A percentile compares a stretch with the other conserved stretches of the same genome.
Evolutionary conservation across 2,888 invertebrate genomes (phyloP).

Genomic region (Imbricaverruca yamaguchii): DNA sequence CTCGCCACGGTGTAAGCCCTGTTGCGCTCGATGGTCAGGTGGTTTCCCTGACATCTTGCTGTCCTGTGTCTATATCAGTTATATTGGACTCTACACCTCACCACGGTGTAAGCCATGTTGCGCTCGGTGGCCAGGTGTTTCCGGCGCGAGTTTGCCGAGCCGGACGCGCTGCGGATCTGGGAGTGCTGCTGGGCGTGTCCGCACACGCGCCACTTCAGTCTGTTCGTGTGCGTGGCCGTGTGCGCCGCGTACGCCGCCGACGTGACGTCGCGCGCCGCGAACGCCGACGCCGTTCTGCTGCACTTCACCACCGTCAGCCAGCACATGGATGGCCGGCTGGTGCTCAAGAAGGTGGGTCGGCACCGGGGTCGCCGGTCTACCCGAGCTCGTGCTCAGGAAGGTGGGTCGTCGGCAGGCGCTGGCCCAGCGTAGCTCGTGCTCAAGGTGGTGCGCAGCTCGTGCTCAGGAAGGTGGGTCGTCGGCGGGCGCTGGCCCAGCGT

Average conservation of each 20-base stretch:
- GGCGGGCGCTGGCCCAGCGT: too few species aligned
- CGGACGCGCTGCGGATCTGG: conserved; percentile 84
- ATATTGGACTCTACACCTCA: too few species aligned
- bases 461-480: too few species aligned
- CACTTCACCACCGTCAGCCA: conserved; percentile 93
- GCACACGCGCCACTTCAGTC: conserved; percentile 89
- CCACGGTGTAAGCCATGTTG: neutral
- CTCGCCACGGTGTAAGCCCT: too few species aligned
- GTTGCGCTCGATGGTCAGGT: too few species aligned
- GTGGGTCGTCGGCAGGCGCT: too few species aligned
- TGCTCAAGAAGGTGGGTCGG: conserved; percentile 61
- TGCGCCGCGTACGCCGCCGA: conserved; percentile 81
- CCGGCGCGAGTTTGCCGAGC: conserved; percentile 83
- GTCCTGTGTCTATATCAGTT: too few species aligned
- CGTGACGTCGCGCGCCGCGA: conserved; percentile 81
- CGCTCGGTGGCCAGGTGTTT: conserved; percentile 60
- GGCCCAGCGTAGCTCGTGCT: too few species aligned
- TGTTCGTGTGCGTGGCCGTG: conserved; percentile 88
- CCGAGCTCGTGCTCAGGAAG: too few species aligned
- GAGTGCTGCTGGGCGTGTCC: conserved; percentile 97
- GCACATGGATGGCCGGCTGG: conserved; percentile 92
- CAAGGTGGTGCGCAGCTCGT: too few species aligned
- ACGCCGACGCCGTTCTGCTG: conserved; percentile 88
- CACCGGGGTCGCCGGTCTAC: too few species aligned
- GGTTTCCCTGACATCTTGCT: too few species aligned